Conservation (phyloP, 2,888 invertebrate genomes). For the Metopia argyrocephala region DNA sequence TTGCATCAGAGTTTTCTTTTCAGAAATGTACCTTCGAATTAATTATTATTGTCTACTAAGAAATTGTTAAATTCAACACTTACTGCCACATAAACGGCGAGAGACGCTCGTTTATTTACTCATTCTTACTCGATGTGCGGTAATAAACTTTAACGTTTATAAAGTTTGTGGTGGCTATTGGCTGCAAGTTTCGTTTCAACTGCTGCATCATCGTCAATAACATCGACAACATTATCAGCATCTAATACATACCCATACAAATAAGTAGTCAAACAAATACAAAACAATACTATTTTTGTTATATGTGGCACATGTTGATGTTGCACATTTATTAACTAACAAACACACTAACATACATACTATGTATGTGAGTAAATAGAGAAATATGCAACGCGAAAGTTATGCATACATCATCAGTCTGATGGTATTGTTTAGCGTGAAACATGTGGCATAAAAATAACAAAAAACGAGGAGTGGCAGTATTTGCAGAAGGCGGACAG, state of each 20-base stretch:
- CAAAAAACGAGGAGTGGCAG: conserved; percentile 57
- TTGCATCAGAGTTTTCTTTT: too few relatives aligned
- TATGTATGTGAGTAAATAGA: background rate
- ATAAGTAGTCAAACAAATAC: conserved; percentile 38
- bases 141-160: conserved; percentile 58
- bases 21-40: too few relatives aligned
- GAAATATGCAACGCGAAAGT: conserved; percentile 2
- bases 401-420: background rate
- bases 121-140: conserved; percentile 43
- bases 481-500: conserved; percentile 64
- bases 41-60: too few relatives aligned
- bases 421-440: background rate
- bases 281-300: conserved; percentile 6
- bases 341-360: background rate
- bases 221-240: background rate
- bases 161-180: background rate
- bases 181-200: background rate
- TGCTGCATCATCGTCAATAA: conserved; percentile 5
- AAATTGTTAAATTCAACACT: conserved; percentile 46
- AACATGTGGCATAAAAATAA: background rate
- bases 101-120: conserved; percentile 8
- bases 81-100: conserved; percentile 44
- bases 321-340: conserved; percentile 23
- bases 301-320: conserved; percentile 46
- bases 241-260: conserved; percentile 25